These are phyloP conservation scores for Scophthalmus maximus DNA, from an alignment of 2,113 vertebrate genomes.

Conservation along the genomic window DNA sequence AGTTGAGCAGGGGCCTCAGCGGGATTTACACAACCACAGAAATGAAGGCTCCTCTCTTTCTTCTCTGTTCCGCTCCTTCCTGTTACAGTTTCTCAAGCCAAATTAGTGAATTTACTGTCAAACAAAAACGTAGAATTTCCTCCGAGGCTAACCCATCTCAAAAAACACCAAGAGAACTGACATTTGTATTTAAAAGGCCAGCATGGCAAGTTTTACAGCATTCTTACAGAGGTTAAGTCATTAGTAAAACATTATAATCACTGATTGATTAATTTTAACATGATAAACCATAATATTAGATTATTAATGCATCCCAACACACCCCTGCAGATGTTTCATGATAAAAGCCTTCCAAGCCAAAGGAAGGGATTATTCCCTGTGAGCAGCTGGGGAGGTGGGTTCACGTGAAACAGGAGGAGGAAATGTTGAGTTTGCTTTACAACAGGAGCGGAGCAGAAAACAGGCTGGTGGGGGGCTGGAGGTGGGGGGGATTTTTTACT, in stretches of 20 bases:
- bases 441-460: neutral
- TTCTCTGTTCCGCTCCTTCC: neutral
- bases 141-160: too few relatives aligned
- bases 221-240: neutral
- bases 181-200: neutral
- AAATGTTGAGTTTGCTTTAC: neutral
- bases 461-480: too few relatives aligned
- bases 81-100: neutral
- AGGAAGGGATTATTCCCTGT: neutral
- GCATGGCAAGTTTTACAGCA: too few relatives aligned
- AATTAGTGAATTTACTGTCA: conserved; percentile 10
- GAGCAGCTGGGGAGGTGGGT: neutral
- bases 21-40: conserved; percentile 19
- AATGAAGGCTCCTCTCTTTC: conserved; percentile 6
- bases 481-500: neutral
- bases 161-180: neutral
- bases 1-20: neutral
- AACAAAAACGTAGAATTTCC: neutral
- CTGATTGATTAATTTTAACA: neutral
- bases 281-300: neutral
- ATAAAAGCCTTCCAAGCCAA: neutral
- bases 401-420: neutral
- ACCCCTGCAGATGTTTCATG: neutral
- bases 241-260: neutral
- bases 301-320: conserved; percentile 1